Evolutionary conservation across 92 coral and sea anemone genomes (phyloP).

Genomic region (Montipora capitata): DNA sequence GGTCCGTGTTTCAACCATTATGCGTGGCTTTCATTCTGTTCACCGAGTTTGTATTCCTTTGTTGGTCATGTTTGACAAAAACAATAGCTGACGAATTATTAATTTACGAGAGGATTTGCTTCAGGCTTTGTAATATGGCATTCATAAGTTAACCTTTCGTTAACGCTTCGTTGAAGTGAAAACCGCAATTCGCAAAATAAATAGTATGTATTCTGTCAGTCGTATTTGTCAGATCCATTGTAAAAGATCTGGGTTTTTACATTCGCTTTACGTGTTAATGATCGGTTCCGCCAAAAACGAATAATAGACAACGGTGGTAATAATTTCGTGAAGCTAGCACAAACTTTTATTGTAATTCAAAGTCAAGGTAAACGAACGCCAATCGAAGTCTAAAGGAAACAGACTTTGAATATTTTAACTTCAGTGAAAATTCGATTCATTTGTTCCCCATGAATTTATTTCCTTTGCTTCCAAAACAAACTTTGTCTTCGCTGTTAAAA

Average conservation of each 20-base stretch:
- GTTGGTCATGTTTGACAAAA: conserved; percentile 72
- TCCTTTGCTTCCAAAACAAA: conserved; percentile 27
- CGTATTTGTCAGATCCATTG: neutral
- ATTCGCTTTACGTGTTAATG: neutral
- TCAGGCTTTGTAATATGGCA: conserved; percentile 45
- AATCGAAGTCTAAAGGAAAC: conserved; percentile 54
- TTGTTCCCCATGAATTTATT: conserved; percentile 4
- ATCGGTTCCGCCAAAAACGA: neutral
- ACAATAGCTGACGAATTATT: conserved; percentile 69
- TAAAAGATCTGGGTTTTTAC: neutral
- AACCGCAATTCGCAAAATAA: conserved; percentile 15
- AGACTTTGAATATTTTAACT: conserved; percentile 66
- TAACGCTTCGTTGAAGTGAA: conserved; percentile 58
- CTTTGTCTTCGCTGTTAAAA: neutral
- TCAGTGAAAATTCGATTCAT: conserved; percentile 70
- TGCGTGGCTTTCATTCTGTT: conserved; percentile 78
- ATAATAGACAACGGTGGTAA: neutral
- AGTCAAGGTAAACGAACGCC: conserved; percentile 71
- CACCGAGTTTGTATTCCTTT: conserved; percentile 64
- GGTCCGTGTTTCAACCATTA: conserved; percentile 76
- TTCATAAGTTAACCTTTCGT: conserved; percentile 41
- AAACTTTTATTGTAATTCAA: conserved; percentile 73
- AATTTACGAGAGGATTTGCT: conserved; percentile 66
- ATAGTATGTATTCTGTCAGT: conserved; percentile 10
- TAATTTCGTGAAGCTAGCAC: conserved; percentile 38